A percentile compares a stretch with the other conserved stretches of the same genome.
Conservation (phyloP, 2,888 invertebrate genomes). For the Gonocerus acuteangulatus region DNA sequence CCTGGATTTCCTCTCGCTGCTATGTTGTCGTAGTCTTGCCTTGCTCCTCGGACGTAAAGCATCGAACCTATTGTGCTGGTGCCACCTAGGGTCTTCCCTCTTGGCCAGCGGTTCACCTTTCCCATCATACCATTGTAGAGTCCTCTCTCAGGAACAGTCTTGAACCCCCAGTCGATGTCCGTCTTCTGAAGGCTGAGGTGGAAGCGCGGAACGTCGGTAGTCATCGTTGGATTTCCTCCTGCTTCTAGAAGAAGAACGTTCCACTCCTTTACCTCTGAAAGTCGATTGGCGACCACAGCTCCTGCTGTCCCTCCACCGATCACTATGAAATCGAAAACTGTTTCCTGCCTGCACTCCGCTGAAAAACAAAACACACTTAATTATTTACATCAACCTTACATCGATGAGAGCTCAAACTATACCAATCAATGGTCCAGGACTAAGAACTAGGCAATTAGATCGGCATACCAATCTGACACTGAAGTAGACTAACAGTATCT, state of each 20-base stretch:
- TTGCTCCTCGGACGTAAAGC: slow-evolving; percentile 57
- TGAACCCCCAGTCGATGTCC: slow-evolving; percentile 47
- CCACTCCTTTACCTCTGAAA: slow-evolving; percentile 46
- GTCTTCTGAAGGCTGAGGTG: slow-evolving; percentile 38
- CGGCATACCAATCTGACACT: no score
- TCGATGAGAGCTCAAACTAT: no score
- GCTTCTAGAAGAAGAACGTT: slow-evolving; percentile 50
- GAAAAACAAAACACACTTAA: no score
- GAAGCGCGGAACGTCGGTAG: slow-evolving; percentile 46
- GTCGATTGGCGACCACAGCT: slow-evolving; percentile 48
- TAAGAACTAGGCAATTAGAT: no score
- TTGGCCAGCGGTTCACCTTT: slow-evolving; percentile 48
- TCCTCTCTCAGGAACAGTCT: slow-evolving; percentile 45
- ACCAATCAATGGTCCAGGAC: no score
- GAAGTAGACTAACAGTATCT: no score
- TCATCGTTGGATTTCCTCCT: slow-evolving; percentile 47
- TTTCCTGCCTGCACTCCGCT: slow-evolving; percentile 42
- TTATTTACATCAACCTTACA: no score
- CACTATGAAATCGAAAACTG: slow-evolving; percentile 40
- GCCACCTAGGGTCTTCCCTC: slow-evolving; percentile 60
- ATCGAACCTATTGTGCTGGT: slow-evolving; percentile 56
- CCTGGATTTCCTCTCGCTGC: slow-evolving; percentile 52
- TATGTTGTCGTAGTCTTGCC: slow-evolving; percentile 59
- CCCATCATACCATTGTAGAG: slow-evolving; percentile 43
- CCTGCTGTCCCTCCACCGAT: slow-evolving; percentile 48